These are phyloP conservation scores for Sweltsa coloradensis DNA, from an alignment of 1,140 invertebrate species.

Conservation along the genomic window DNA sequence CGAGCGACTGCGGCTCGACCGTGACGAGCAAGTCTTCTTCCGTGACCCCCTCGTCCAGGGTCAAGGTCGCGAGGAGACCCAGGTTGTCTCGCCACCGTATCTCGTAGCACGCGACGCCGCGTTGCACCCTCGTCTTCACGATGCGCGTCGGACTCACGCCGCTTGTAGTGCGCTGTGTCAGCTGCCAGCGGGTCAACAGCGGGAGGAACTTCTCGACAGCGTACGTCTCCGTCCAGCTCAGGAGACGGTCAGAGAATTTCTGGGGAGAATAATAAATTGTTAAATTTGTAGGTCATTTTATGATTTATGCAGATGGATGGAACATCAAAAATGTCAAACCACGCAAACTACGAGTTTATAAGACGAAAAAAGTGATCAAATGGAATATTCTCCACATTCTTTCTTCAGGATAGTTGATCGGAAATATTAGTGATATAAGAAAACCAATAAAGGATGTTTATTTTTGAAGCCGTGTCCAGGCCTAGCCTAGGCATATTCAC, in stretches of 20 bases:
- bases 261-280: conserved; percentile 27
- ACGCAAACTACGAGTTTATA: too few relatives aligned
- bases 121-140: conserved; percentile 45
- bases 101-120: conserved; percentile 52
- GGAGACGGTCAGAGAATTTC: conserved; percentile 47
- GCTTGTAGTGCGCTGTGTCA: conserved; percentile 22
- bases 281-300: too few relatives aligned
- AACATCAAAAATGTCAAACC: too few relatives aligned
- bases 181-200: conserved; percentile 57
- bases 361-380: too few relatives aligned
- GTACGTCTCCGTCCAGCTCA: conserved; percentile 64
- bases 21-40: conserved; percentile 31
- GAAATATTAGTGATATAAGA: too few relatives aligned
- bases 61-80: conserved; percentile 38
- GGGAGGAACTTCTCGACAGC: conserved; percentile 66
- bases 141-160: conserved; percentile 36
- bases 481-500: too few relatives aligned
- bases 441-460: too few relatives aligned
- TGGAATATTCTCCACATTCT: too few relatives aligned
- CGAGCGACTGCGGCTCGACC: conserved; percentile 49
- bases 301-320: too few relatives aligned
- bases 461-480: too few relatives aligned
- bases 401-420: too few relatives aligned
- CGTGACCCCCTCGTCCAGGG: conserved; percentile 38
- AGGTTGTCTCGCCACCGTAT: conserved; percentile 41